Evolutionary conservation across 2,113 vertebrate genomes (phyloP).

Genomic region (Mobula hypostoma): DNA sequence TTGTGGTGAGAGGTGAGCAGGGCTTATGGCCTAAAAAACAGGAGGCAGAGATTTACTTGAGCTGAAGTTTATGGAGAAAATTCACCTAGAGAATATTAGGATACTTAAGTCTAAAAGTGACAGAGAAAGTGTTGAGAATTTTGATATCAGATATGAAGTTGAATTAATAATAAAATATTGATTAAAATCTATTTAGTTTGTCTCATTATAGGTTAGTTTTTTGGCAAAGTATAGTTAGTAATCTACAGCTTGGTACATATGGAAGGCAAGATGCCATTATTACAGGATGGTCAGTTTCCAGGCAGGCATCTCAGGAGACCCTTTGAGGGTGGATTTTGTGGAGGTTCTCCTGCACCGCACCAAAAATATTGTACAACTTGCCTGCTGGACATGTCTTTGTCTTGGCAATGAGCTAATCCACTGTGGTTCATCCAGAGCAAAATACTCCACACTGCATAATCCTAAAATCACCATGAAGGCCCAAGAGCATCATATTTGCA

Average conservation of each 20-base stretch:
- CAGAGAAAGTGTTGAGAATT: neutral
- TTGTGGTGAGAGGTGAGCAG: neutral
- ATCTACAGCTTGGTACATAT: neutral
- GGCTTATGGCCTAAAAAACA: neutral
- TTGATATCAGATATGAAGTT: neutral
- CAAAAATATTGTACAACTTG: neutral
- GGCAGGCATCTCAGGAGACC: neutral
- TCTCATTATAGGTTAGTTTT: neutral
- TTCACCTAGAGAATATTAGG: neutral
- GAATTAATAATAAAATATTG: neutral
- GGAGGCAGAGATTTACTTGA: neutral
- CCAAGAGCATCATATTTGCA: neutral
- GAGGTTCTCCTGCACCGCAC: neutral
- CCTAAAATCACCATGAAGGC: neutral
- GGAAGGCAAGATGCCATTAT: neutral
- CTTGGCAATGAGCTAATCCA: neutral
- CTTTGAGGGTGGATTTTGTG: neutral
- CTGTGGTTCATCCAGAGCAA: neutral
- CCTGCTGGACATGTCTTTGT: neutral
- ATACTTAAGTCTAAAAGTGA: neutral
- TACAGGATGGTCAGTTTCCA: neutral
- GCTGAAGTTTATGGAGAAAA: neutral
- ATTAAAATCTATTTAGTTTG: neutral
- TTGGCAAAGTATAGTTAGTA: too few species aligned
- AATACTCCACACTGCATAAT: neutral